Percentiles rank a stretch among this genome's conserved stretches.
phyloP scores from a whole-genome alignment of 92 coral and sea anemone species.

The Umimayanthus chanpuru region DNA sequence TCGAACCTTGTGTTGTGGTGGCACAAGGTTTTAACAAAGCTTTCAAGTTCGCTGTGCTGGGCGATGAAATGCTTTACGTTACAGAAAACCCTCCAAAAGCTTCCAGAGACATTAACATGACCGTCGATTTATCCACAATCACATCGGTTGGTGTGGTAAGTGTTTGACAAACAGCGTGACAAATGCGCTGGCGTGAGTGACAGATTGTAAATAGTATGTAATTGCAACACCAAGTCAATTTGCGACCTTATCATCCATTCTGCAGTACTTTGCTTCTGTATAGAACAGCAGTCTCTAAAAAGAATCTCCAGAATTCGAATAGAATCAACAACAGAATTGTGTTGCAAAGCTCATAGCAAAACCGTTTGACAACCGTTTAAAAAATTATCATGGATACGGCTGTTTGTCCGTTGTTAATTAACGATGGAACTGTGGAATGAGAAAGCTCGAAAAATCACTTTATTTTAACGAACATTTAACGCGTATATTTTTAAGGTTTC shows the following conservation, averaged over 20 bases:
- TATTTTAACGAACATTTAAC: too few species aligned
- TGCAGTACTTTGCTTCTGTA: not conserved
- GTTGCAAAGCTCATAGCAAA: too few species aligned
- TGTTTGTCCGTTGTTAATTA: too few species aligned
- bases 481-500: too few species aligned
- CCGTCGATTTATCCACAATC: constrained; percentile 77
- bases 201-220: constrained; percentile 15
- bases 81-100: constrained; percentile 94
- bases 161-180: constrained; percentile 40
- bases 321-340: not conserved
- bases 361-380: too few species aligned
- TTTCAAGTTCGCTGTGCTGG: constrained; percentile 90
- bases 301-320: not conserved
- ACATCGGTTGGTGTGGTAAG: constrained; percentile 87
- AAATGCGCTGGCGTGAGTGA: constrained; percentile 22
- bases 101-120: constrained; percentile 80
- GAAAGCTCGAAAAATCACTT: too few species aligned
- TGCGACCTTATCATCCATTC: not conserved
- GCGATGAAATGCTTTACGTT: constrained; percentile 86
- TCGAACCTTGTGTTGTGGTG: constrained; percentile 94
- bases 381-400: too few species aligned
- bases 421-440: too few species aligned
- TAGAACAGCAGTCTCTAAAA: not conserved
- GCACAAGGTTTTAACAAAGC: constrained; percentile 86
- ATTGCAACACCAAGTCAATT: constrained; percentile 20